phyloP scores from a whole-genome alignment of 2,888 invertebrate species.

The Agapostemon virescens region DNA sequence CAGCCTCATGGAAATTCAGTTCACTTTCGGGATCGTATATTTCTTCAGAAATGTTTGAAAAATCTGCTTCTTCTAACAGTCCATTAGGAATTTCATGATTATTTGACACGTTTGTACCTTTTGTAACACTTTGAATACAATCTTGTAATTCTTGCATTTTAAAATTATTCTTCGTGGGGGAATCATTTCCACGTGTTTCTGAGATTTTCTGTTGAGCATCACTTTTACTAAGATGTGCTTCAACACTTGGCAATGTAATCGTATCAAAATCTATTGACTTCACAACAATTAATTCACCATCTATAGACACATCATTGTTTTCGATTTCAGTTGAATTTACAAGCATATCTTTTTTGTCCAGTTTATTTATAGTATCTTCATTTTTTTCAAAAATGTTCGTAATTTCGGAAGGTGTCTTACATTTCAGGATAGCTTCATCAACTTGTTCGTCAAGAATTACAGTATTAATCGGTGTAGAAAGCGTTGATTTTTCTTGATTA shows the following conservation, averaged over 20 bases:
- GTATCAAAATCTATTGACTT: slow-evolving; percentile 3
- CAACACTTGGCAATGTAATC: not conserved
- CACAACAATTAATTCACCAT: slow-evolving; percentile 14
- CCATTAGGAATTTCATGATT: slow-evolving; percentile 4
- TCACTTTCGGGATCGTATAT: slow-evolving; percentile 46
- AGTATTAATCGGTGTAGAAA: slow-evolving; percentile 2
- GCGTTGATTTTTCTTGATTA: slow-evolving; percentile 21
- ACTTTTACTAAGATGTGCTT: slow-evolving; percentile 14
- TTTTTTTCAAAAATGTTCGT: not conserved
- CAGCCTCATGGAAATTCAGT: slow-evolving; percentile 72
- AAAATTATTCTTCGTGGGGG: slow-evolving; percentile 19
- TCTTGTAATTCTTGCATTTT: slow-evolving; percentile 36
- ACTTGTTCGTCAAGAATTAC: slow-evolving; percentile 3
- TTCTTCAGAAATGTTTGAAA: slow-evolving; percentile 23
- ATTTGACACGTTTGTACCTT: not conserved
- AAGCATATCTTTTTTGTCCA: not conserved
- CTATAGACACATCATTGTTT: not conserved
- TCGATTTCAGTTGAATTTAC: not conserved
- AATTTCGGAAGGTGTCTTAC: slow-evolving; percentile 1
- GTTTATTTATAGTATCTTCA: not conserved
- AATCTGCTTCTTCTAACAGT: not conserved
- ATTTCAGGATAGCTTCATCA: not conserved
- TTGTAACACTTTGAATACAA: slow-evolving; percentile 18
- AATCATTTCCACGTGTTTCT: slow-evolving; percentile 46
- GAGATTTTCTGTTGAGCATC: slow-evolving; percentile 14